Base-by-base conservation (phyloP, 2,113 vertebrate genomes). In the Aphelocoma coerulescens region DNA sequence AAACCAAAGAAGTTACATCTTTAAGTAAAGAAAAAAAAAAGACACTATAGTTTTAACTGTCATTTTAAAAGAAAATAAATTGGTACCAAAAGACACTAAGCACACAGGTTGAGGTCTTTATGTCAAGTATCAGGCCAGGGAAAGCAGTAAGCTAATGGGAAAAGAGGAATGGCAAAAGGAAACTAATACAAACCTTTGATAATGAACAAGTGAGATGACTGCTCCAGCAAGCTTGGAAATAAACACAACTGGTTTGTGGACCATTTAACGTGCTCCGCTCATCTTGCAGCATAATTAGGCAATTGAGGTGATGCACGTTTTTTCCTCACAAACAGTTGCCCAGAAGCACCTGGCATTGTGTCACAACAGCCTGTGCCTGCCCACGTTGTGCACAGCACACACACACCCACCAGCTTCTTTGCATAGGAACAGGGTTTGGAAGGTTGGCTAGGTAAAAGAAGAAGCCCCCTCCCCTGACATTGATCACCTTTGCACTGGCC, bases 101-200 rank as follows among this genome's bases (percentile, higher is more conserved):
- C 83, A 94, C 96, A 95, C 83, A 94, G 83, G 73, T 89, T 93
- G 85, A 94, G 92, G 96, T 96, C 95, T 89, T 57, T 32, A 68
- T 44, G 69, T 94, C 96, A 96, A 97, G 95, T 93, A 93, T 96
- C 52, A 85, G 90, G 83, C 68, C 88, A 80, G 65, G 78, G 41
- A 91, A 92, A 91, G 85, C 79, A 84, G 58, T 61, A 65, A 92
- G 43, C 78, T 63, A 66, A 46, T 55, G 21, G 15, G 7, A 33
- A 39, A 58, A 44, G 33, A 32, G 17, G 35, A 58, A 74, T 20
- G 55, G 37, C 51, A 88, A 86, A 68, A 63, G 46, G 51, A 67
- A 95, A 79, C 26, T 8, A 54, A 46, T 28, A 63, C 32, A 69
- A 73, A 62, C 6, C 4, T 66, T 11, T 63, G 55, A 16, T 74